phyloP scores from a whole-genome alignment of 2,113 vertebrate genomes.

The Oncorhynchus clarkii region DNA sequence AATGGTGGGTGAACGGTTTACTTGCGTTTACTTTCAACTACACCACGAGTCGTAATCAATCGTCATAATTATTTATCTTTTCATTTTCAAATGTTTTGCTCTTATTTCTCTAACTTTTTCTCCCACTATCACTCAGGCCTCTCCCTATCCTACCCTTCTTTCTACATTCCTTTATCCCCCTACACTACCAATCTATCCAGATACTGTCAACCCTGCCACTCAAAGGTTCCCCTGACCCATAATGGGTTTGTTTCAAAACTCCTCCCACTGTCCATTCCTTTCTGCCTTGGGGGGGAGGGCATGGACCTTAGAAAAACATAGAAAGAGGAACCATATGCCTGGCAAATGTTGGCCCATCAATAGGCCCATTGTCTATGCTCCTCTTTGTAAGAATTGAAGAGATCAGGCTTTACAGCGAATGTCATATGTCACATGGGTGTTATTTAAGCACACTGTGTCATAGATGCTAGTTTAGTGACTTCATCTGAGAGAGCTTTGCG shows the following conservation, averaged over 20 bases:
- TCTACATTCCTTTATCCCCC: too few relatives aligned
- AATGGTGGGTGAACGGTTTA: too few relatives aligned
- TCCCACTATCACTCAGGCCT: too few relatives aligned
- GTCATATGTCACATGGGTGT: not conserved
- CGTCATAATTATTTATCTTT: too few relatives aligned
- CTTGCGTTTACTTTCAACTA: too few relatives aligned
- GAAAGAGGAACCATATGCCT: conserved; percentile 6
- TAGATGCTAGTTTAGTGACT: not conserved
- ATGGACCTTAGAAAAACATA: not conserved
- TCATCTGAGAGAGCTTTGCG: not conserved
- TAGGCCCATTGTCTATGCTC: conserved; percentile 6
- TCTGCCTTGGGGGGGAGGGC: not conserved
- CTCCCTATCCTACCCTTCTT: too few relatives aligned
- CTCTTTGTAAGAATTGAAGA: not conserved
- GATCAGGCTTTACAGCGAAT: not conserved
- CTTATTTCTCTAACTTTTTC: too few relatives aligned
- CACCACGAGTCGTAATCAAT: too few relatives aligned
- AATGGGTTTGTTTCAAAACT: not conserved
- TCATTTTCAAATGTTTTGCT: too few relatives aligned
- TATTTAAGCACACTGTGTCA: not conserved
- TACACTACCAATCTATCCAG: too few relatives aligned
- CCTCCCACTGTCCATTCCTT: not conserved
- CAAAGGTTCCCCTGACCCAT: too few relatives aligned
- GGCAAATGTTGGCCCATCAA: not conserved
- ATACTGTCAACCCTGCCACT: too few relatives aligned